These are phyloP conservation scores for Dorcus hopei DNA, from an alignment of 2,888 invertebrate genomes.

Conservation along the genomic window DNA sequence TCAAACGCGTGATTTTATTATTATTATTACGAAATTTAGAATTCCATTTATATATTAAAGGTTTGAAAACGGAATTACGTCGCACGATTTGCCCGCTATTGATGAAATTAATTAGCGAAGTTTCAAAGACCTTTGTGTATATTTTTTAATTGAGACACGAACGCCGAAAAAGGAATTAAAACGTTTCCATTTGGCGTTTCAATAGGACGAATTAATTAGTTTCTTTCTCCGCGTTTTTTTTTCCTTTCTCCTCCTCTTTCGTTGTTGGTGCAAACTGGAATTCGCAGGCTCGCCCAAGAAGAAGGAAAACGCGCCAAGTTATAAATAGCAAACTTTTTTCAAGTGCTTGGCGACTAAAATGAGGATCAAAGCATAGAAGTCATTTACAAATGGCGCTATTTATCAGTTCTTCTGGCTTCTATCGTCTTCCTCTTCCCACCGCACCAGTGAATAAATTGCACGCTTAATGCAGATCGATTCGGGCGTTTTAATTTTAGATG, in stretches of 20 bases:
- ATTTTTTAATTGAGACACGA: not conserved
- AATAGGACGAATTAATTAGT: not conserved
- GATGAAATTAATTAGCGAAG: not conserved
- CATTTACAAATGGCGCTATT: conserved; percentile 28
- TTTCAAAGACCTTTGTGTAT: not conserved
- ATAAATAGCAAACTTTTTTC: conserved; percentile 22
- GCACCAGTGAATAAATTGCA: not conserved
- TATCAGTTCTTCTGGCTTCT: conserved; percentile 15
- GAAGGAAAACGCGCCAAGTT: conserved; percentile 13
- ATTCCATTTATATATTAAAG: too few relatives aligned
- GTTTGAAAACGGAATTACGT: too few relatives aligned
- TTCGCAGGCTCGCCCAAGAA: not conserved
- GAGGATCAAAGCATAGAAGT: conserved; percentile 29
- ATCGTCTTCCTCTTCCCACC: conserved; percentile 5
- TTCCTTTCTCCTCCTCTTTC: not conserved
- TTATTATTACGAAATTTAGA: too few relatives aligned
- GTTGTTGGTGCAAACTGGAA: not conserved
- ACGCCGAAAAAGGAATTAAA: not conserved
- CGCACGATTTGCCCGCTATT: too few relatives aligned
- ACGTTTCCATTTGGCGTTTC: not conserved
- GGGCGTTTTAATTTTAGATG: too few relatives aligned
- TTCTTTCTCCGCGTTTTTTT: not conserved
- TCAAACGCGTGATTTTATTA: too few relatives aligned
- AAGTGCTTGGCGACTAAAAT: conserved; percentile 21
- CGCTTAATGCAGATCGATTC: too few relatives aligned